A percentile compares a stretch with the other conserved stretches of the same genome.
Conservation (phyloP, 2,113 vertebrate species). For the Ochotona princeps region DNA sequence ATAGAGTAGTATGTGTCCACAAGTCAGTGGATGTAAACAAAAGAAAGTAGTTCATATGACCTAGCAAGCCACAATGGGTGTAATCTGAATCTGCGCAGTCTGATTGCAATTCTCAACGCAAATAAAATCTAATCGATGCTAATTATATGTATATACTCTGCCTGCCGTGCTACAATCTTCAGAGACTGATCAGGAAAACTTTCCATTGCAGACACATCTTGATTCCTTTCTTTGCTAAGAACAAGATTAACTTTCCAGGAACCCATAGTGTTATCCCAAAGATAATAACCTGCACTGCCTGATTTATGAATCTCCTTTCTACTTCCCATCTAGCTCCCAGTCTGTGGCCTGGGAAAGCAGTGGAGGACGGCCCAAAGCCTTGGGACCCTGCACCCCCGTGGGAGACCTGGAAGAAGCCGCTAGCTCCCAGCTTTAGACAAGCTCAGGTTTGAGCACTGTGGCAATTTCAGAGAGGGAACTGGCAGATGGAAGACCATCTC, state of each 20-base stretch:
- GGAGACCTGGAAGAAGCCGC: too few relatives aligned
- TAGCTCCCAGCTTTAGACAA: too few relatives aligned
- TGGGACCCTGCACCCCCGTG: too few relatives aligned
- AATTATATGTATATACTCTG: background rate
- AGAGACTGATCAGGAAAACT: background rate
- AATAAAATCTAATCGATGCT: background rate
- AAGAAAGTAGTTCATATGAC: background rate
- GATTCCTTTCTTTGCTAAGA: background rate
- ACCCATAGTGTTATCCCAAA: background rate
- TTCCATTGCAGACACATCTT: background rate
- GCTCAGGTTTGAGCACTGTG: too few relatives aligned
- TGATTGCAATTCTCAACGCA: slow-evolving; percentile 24
- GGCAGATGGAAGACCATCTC: too few relatives aligned
- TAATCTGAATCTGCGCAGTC: background rate
- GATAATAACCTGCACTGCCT: background rate
- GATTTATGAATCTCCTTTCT: background rate
- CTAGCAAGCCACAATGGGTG: background rate
- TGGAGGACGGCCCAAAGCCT: too few relatives aligned
- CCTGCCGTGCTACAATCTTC: background rate
- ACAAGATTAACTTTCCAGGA: background rate
- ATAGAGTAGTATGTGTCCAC: background rate
- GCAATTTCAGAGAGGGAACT: too few relatives aligned
- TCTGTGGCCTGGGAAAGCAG: too few relatives aligned
- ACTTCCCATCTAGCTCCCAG: too few relatives aligned
- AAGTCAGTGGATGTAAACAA: background rate